Conservation (phyloP, 2,797 vertebrate species). For the Xenentodon cancila region DNA sequence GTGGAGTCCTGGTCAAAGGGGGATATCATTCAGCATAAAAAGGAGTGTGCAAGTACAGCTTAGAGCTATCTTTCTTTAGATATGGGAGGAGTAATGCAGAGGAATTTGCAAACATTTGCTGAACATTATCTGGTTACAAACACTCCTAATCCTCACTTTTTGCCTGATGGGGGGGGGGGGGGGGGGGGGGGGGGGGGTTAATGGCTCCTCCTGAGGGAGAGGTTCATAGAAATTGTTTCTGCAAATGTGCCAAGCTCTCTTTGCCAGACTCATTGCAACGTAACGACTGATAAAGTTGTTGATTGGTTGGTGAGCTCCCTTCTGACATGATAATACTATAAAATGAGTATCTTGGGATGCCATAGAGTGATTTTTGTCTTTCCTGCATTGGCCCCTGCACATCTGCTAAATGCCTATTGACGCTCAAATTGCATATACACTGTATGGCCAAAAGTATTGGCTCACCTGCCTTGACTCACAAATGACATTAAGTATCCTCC, state of each 20-base stretch:
- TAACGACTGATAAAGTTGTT: conserved; percentile 30
- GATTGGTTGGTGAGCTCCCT: conserved; percentile 41
- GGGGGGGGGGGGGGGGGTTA: conserved; percentile 43
- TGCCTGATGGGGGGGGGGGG: conserved; percentile 38
- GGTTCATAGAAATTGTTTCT: conserved; percentile 43
- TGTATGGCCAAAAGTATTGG: no score
- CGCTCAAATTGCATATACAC: conserved; percentile 25
- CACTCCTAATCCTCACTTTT: conserved; percentile 61
- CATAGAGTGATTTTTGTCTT: conserved; percentile 3
- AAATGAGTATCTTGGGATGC: conserved; percentile 9
- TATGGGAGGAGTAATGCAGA: conserved; percentile 53
- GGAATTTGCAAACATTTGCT: conserved; percentile 73
- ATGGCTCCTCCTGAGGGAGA: conserved; percentile 51
- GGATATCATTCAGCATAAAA: conserved; percentile 52
- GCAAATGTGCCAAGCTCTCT: conserved; percentile 32
- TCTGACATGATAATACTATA: neutral
- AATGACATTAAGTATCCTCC: no score
- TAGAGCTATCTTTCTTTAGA: conserved; percentile 51
- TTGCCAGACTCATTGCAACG: conserved; percentile 22
- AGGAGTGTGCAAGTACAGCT: conserved; percentile 41
- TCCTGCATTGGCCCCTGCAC: conserved; percentile 12
- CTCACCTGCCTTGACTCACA: no score
- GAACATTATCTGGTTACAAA: conserved; percentile 70
- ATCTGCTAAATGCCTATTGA: conserved; percentile 38
- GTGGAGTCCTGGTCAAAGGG: conserved; percentile 59